Percentiles rank a stretch among this genome's conserved stretches.
Conservation (phyloP, 2,888 invertebrate genomes). For the Pollenia angustigena region DNA sequence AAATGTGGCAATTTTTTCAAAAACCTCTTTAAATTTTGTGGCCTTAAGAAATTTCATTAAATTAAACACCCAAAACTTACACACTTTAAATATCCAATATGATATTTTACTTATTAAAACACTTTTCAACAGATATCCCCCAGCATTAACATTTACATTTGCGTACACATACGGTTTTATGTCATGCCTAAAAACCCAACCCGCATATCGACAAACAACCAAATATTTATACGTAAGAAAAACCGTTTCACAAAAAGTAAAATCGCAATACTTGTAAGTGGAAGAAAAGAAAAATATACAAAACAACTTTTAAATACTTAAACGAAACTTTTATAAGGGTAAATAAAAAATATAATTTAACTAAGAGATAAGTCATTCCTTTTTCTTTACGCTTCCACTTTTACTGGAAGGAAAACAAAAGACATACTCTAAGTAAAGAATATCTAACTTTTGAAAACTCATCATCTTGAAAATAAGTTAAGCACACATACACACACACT, state of each 20-base stretch:
- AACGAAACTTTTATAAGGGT: constrained; percentile 22
- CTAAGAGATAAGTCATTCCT: background rate
- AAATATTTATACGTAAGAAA: background rate
- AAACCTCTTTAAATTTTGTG: too few species aligned
- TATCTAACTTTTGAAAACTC: constrained; percentile 19
- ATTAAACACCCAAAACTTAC: too few species aligned
- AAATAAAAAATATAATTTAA: background rate
- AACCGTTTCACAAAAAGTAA: background rate
- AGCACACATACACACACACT: background rate
- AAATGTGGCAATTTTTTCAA: too few species aligned
- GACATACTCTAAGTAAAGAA: background rate
- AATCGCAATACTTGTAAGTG: background rate
- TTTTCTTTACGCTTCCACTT: background rate
- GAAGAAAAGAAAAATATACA: background rate
- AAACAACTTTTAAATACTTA: constrained; percentile 20
- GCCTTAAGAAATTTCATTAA: too few species aligned
- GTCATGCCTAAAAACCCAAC: background rate
- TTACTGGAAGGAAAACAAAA: background rate
- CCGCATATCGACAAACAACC: background rate
- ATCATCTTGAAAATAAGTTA: constrained; percentile 13
- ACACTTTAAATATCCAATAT: too few species aligned
- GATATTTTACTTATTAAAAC: too few species aligned
- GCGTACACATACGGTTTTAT: too few species aligned
- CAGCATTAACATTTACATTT: too few species aligned
- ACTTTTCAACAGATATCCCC: too few species aligned